phyloP scores from a whole-genome alignment of 2,113 vertebrate genomes.

The Propithecus coquereli region DNA sequence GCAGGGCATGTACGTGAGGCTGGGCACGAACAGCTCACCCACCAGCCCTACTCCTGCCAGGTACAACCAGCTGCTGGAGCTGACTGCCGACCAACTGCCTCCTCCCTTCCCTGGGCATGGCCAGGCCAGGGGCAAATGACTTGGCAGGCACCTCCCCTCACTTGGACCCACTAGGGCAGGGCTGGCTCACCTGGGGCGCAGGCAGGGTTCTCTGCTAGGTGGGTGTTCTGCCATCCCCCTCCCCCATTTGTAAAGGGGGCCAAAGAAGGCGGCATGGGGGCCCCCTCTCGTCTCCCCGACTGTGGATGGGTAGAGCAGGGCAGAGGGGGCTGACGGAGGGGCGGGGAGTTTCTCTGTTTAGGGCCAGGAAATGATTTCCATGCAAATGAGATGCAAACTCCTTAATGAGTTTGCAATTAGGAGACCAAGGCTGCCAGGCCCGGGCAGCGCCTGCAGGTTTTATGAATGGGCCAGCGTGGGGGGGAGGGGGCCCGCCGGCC shows the following conservation, averaged over 20 bases:
- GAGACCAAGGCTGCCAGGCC: constrained; percentile 58
- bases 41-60: constrained; percentile 38
- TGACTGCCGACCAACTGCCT: constrained; percentile 26
- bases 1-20: constrained; percentile 70
- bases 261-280: too few relatives aligned
- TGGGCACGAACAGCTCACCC: constrained; percentile 66
- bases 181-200: constrained; percentile 56
- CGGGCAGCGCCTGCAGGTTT: constrained; percentile 64
- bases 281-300: neutral
- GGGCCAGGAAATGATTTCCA: constrained; percentile 71
- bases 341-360: constrained; percentile 10
- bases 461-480: constrained; percentile 73
- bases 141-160: constrained; percentile 18
- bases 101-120: neutral
- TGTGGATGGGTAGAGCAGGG: neutral
- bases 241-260: neutral
- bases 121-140: constrained; percentile 51
- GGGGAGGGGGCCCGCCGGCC: constrained; percentile 70
- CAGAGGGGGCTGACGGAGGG: neutral
- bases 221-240: neutral
- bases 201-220: neutral
- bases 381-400: constrained; percentile 76
- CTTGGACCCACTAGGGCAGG: neutral
- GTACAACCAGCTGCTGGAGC: constrained; percentile 59
- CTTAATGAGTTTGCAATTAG: constrained; percentile 78